Percentiles rank a stretch among this genome's conserved stretches.
Evolutionary conservation across 1,140 invertebrate genomes (phyloP).

Genomic region (Lepidurus couesii): DNA sequence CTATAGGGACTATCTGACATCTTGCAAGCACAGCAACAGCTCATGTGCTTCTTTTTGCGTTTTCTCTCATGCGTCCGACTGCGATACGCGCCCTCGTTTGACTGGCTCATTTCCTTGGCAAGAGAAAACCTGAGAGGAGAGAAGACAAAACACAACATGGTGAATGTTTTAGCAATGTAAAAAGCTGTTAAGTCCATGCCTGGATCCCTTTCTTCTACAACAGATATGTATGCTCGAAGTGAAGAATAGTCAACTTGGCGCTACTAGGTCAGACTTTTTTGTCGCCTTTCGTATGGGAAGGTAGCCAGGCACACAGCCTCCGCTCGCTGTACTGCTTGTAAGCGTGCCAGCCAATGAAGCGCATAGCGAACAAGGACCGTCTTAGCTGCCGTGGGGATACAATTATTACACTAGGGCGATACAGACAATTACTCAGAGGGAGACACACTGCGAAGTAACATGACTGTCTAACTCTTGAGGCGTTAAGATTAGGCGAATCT

Average conservation of each 20-base stretch:
- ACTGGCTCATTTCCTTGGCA: not conserved
- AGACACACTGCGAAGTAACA: no score
- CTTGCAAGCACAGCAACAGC: not conserved
- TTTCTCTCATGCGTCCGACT: not conserved
- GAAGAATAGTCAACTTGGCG: not conserved
- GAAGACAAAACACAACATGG: not conserved
- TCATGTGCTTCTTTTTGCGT: not conserved
- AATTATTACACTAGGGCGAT: no score
- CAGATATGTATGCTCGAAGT: not conserved
- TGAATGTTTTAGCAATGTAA: not conserved
- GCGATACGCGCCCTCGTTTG: not conserved
- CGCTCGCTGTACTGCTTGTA: not conserved
- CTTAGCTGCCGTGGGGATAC: no score
- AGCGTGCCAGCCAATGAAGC: conserved; percentile 7
- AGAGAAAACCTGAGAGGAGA: not conserved
- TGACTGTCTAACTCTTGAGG: no score
- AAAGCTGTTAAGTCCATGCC: not conserved
- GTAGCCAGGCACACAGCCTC: not conserved
- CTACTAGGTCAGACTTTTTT: not conserved
- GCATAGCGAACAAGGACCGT: not conserved
- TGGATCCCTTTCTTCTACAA: not conserved
- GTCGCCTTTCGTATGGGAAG: not conserved
- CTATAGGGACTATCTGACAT: conserved; percentile 5
- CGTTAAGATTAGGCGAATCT: not conserved
- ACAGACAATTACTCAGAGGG: no score